phyloP scores from a whole-genome alignment of 2,113 vertebrate genomes.

The Plestiodon gilberti region DNA sequence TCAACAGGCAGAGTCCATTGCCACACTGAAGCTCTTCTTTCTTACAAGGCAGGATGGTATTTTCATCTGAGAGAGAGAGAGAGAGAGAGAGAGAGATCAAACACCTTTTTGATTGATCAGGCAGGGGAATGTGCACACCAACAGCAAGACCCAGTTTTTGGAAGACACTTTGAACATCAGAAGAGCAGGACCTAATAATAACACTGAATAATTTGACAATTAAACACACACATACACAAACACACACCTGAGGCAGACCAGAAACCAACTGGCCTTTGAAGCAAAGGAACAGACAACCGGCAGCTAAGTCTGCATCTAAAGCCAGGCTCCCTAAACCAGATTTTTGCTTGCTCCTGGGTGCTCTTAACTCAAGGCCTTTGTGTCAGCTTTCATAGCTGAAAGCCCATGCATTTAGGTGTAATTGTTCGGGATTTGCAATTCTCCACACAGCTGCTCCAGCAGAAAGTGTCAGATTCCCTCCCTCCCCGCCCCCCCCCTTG shows the following conservation, averaged over 20 bases:
- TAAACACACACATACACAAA: neutral
- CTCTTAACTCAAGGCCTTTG: neutral
- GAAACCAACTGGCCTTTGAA: neutral
- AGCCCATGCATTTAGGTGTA: neutral
- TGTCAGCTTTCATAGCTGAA: constrained; percentile 23
- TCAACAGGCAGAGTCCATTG: constrained; percentile 72
- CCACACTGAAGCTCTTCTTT: constrained; percentile 74
- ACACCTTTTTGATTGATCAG: neutral
- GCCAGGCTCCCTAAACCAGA: neutral
- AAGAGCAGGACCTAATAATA: neutral
- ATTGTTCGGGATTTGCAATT: constrained; percentile 8
- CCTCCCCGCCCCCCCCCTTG: neutral
- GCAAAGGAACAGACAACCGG: neutral
- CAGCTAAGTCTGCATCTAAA: rapidly evolving
- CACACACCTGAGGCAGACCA: neutral
- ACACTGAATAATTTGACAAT: neutral
- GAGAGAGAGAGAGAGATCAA: constrained; percentile 55
- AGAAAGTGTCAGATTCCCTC: neutral
- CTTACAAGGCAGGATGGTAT: constrained; percentile 66
- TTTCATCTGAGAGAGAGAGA: constrained; percentile 66
- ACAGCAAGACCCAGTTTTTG: neutral
- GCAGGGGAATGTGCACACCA: constrained; percentile 3
- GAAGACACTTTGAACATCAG: no score
- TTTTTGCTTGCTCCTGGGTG: neutral
- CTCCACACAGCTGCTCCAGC: constrained; percentile 31